These are phyloP conservation scores for Spinus olivaceus DNA, from an alignment of 2,797 vertebrate species.

Conservation along the genomic window DNA sequence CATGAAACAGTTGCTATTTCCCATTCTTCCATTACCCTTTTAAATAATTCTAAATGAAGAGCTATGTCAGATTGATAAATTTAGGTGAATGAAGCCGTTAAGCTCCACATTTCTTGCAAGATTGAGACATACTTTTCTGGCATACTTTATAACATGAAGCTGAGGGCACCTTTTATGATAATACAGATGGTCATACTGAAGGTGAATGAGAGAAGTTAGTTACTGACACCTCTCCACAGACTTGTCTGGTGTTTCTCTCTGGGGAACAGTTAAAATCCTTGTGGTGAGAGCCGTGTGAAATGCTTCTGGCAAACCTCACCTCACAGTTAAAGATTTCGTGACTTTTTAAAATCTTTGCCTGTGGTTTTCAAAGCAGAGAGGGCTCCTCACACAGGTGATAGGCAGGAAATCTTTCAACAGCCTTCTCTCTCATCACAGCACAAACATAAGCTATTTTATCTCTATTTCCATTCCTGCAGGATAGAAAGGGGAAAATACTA, in stretches of 20 bases:
- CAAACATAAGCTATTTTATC: conserved; percentile 14
- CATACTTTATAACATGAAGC: neutral
- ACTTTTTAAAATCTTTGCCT: neutral
- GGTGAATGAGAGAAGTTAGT: neutral
- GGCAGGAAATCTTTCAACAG: neutral
- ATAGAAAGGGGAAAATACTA: neutral
- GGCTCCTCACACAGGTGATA: neutral
- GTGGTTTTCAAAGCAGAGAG: neutral
- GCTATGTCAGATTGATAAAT: neutral
- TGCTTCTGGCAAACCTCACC: neutral
- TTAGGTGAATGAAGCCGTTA: neutral
- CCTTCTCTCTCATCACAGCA: neutral
- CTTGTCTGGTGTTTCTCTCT: neutral
- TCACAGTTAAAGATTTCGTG: neutral
- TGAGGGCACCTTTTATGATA: neutral
- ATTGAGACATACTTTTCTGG: neutral
- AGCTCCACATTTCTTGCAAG: neutral
- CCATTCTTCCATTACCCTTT: neutral
- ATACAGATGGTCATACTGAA: neutral
- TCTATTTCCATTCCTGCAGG: neutral
- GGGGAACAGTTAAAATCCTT: neutral
- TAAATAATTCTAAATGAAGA: neutral
- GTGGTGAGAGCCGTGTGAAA: neutral
- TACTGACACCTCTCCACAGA: neutral
- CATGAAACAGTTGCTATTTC: neutral